Conservation (phyloP, 2,797 vertebrate genomes). For the Oophaga sylvatica region DNA sequence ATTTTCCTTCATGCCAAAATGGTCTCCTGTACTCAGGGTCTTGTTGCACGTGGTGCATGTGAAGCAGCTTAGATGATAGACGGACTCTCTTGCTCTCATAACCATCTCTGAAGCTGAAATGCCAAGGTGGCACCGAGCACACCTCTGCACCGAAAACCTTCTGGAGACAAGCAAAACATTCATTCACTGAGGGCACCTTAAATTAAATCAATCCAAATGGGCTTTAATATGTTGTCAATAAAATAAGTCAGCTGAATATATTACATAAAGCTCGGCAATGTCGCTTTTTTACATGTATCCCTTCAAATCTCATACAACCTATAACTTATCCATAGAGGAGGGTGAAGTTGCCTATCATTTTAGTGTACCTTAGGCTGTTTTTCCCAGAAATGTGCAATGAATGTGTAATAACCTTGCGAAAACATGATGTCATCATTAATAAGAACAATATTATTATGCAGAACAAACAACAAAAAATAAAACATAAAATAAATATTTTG, state of each 20-base stretch:
- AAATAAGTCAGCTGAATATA: neutral
- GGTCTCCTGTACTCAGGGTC: slow-evolving; percentile 95
- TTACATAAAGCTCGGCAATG: neutral
- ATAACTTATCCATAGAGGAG: neutral
- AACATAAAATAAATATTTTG: neutral
- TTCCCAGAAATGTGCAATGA: neutral
- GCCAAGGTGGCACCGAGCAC: slow-evolving; percentile 98
- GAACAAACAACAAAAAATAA: neutral
- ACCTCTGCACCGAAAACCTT: slow-evolving; percentile 99
- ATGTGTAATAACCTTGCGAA: neutral
- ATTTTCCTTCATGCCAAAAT: slow-evolving; percentile 98
- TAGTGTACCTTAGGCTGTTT: neutral
- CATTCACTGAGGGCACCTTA: slow-evolving; percentile 38
- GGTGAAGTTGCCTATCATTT: neutral
- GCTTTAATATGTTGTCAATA: neutral
- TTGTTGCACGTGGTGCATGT: slow-evolving; percentile 97
- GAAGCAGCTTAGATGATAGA: slow-evolving; percentile 98
- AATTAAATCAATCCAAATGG: neutral
- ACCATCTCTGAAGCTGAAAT: slow-evolving; percentile 99
- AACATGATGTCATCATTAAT: neutral
- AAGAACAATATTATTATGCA: neutral
- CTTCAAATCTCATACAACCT: neutral
- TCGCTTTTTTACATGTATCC: neutral
- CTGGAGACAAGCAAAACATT: slow-evolving; percentile 79
- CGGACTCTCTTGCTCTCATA: slow-evolving; percentile 97